phyloP scores from a whole-genome alignment of 2,888 invertebrate genomes.

The Prosopocoilus inquinatus region DNA sequence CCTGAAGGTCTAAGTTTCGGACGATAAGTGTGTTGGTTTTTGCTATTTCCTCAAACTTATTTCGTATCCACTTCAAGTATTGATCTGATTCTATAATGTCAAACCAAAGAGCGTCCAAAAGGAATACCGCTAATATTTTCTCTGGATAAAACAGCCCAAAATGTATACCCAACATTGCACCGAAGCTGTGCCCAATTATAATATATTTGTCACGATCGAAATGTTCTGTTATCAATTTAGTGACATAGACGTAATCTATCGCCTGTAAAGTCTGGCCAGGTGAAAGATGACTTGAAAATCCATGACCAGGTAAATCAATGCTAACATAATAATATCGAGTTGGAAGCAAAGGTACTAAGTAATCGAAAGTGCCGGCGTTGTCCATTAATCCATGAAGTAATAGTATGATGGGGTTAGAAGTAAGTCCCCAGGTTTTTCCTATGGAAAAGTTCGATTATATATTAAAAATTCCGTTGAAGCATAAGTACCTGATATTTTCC shows the following conservation, averaged over 20 bases:
- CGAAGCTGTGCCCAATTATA: conserved; percentile 47
- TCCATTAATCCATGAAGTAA: conserved; percentile 57
- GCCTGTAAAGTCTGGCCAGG: conserved; percentile 31
- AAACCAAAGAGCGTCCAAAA: conserved; percentile 42
- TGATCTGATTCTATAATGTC: conserved; percentile 19
- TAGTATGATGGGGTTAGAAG: conserved; percentile 53
- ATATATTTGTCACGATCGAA: conserved; percentile 18
- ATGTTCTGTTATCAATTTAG: conserved; percentile 13
- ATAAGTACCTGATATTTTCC: conserved; percentile 15
- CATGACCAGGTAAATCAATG: conserved; percentile 57
- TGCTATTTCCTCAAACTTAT: conserved; percentile 44
- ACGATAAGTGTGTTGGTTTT: conserved; percentile 29
- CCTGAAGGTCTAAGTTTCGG: not conserved
- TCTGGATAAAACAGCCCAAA: conserved; percentile 40
- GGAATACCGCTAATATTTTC: conserved; percentile 42
- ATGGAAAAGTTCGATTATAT: conserved; percentile 25
- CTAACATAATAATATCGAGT: conserved; percentile 41
- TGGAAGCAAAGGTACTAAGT: conserved; percentile 52
- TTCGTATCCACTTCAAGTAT: conserved; percentile 33
- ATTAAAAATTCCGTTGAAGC: too few relatives aligned
- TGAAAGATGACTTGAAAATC: conserved; percentile 52
- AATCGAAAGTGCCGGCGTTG: conserved; percentile 55
- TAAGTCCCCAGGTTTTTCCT: conserved; percentile 60
- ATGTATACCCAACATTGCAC: conserved; percentile 45
- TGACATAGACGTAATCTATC: conserved; percentile 17